Evolutionary conservation across 1,140 invertebrate species (phyloP).

Genomic region (Ceratina australensis): DNA sequence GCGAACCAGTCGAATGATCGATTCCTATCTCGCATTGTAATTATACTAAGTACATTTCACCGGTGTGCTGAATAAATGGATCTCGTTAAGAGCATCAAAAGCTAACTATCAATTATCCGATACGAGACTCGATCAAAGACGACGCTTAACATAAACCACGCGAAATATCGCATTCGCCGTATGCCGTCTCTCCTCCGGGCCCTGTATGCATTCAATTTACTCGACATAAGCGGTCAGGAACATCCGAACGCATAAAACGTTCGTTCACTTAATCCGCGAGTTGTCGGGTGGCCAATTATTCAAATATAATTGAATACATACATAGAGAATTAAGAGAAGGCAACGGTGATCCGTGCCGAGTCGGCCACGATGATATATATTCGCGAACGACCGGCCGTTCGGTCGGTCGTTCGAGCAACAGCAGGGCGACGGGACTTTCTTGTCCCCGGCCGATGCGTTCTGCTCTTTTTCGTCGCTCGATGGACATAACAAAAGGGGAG

Average conservation of each 20-base stretch:
- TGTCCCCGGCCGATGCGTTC: slow-evolving; percentile 35
- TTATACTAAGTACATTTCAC: too few relatives aligned
- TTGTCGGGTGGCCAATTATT: slow-evolving; percentile 61
- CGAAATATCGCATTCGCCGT: too few relatives aligned
- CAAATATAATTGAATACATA: slow-evolving; percentile 67
- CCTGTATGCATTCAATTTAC: slow-evolving; percentile 5
- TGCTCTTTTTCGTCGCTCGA: slow-evolving; percentile 31
- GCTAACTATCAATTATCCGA: background rate
- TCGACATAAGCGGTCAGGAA: background rate
- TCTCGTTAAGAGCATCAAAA: background rate
- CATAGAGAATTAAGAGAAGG: slow-evolving; percentile 53
- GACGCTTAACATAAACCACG: background rate
- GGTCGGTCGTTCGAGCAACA: slow-evolving; percentile 41
- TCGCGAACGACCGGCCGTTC: slow-evolving; percentile 39
- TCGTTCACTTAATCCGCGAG: slow-evolving; percentile 45
- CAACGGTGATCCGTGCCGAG: slow-evolving; percentile 31
- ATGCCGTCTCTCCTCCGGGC: background rate
- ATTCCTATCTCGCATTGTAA: background rate
- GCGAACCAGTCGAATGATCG: background rate
- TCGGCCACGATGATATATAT: slow-evolving; percentile 35
- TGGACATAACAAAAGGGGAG: background rate
- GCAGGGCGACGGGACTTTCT: slow-evolving; percentile 40
- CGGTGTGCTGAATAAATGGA: background rate
- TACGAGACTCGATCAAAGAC: background rate
- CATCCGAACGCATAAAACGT: slow-evolving; percentile 4